A percentile compares a stretch with the other conserved stretches of the same genome.
phyloP scores from a whole-genome alignment of 2,888 invertebrate species.

The Hydroisotoma schaefferi region DNA sequence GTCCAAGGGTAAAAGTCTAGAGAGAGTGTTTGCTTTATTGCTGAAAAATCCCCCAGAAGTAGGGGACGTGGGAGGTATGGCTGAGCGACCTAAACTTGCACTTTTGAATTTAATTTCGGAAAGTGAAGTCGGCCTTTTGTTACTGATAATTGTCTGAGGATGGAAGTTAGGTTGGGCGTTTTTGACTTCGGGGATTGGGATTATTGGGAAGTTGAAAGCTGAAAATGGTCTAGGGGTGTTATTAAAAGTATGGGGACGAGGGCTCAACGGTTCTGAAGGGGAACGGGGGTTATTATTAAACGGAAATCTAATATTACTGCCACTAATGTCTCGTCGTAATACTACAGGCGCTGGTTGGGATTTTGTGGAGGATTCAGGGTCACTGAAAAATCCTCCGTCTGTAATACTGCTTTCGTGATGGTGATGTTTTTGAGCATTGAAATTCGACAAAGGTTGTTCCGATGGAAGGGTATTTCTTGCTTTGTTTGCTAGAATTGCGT shows the following conservation, averaged over 20 bases:
- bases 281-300: slow-evolving; percentile 1
- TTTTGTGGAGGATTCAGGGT: slow-evolving; percentile 1
- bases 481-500: slow-evolving; percentile 11
- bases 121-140: neutral
- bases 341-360: neutral
- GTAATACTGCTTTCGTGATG: neutral
- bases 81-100: slow-evolving; percentile 41
- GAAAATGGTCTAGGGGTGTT: neutral
- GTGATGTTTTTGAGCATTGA: neutral
- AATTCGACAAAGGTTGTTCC: neutral
- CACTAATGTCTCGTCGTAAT: neutral
- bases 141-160: no score
- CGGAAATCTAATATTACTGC: neutral
- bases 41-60: slow-evolving; percentile 15
- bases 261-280: neutral
- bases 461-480: neutral
- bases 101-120: slow-evolving; percentile 34
- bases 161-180: no score
- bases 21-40: slow-evolving; percentile 24
- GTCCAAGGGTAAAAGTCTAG: slow-evolving; percentile 24
- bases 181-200: no score
- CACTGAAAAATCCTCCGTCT: slow-evolving; percentile 4
- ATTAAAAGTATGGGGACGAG: neutral
- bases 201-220: neutral
- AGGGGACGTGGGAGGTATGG: slow-evolving; percentile 16